Conservation (phyloP, 2,797 vertebrate species). For the Catostomus latipinnis region DNA sequence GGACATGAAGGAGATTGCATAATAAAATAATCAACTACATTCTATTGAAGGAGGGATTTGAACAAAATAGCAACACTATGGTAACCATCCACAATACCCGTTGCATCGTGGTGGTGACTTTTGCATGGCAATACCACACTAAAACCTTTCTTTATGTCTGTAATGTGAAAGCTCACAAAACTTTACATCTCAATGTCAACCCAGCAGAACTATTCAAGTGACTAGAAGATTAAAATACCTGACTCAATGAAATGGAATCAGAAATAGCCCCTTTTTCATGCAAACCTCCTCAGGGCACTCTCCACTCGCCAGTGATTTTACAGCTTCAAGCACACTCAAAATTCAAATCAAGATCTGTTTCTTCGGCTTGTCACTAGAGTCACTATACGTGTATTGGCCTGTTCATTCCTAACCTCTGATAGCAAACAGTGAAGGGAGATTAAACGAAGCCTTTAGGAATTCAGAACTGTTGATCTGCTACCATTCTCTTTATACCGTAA, state of each 20-base stretch:
- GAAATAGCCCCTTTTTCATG: background rate
- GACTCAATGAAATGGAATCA: background rate
- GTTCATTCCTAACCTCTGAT: constrained; percentile 34
- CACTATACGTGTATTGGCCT: constrained; percentile 50
- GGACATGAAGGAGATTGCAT: no score
- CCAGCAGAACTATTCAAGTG: no score
- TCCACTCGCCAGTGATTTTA: no score
- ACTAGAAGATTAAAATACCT: background rate
- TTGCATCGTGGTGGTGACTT: no score
- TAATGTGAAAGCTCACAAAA: background rate
- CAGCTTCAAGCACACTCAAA: background rate
- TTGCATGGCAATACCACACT: no score
- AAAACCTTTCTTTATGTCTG: no score
- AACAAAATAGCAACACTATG: background rate
- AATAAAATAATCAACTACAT: no score
- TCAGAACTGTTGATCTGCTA: constrained; percentile 31
- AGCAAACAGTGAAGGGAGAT: constrained; percentile 30
- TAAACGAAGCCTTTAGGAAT: constrained; percentile 34
- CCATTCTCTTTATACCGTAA: constrained; percentile 11
- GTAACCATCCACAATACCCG: no score
- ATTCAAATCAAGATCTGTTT: constrained; percentile 22
- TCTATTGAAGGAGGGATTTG: no score
- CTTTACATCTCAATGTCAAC: background rate
- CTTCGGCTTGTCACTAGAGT: constrained; percentile 47
- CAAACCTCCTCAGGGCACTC: no score